These are phyloP conservation scores for Chymomyza caudatula DNA, from an alignment of 2,888 invertebrate species.

Conservation along the genomic window DNA sequence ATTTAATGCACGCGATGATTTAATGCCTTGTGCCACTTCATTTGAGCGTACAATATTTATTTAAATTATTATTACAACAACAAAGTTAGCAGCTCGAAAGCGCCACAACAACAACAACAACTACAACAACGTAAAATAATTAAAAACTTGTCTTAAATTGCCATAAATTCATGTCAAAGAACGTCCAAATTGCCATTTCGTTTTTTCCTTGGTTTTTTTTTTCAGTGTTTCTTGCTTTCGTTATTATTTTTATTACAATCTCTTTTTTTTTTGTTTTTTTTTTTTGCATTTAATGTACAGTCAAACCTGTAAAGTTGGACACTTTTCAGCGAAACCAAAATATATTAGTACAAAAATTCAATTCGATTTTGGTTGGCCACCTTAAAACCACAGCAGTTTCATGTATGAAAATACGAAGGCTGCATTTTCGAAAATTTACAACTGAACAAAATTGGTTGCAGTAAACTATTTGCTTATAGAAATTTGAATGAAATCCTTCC, in stretches of 20 bases:
- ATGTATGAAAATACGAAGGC: too few species aligned
- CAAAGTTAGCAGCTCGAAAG: neutral
- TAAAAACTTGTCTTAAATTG: constrained; percentile 74
- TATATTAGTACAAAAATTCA: too few species aligned
- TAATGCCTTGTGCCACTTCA: constrained; percentile 70
- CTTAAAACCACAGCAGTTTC: too few species aligned
- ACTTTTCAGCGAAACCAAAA: too few species aligned
- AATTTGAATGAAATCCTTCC: too few species aligned
- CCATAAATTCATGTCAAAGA: constrained; percentile 73
- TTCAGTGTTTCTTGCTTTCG: constrained; percentile 13
- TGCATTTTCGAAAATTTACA: too few species aligned
- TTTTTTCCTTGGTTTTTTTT: constrained; percentile 14
- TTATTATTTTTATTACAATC: constrained; percentile 63
- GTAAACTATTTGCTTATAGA: too few species aligned
- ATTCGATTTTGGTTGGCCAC: too few species aligned
- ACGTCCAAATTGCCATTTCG: constrained; percentile 57
- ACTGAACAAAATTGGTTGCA: too few species aligned
- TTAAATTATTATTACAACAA: constrained; percentile 59
- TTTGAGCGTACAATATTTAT: constrained; percentile 62
- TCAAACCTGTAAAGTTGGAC: too few species aligned
- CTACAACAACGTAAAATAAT: constrained; percentile 53
- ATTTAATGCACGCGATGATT: constrained; percentile 66
- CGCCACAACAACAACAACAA: constrained; percentile 19
- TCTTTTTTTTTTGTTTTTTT: constrained; percentile 39
- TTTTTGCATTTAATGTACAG: neutral